Percentiles rank a stretch among this genome's conserved stretches.
Conservation (phyloP, 37 sponge, comb jelly and placozoan genomes). For the Halichondria panicea region DNA sequence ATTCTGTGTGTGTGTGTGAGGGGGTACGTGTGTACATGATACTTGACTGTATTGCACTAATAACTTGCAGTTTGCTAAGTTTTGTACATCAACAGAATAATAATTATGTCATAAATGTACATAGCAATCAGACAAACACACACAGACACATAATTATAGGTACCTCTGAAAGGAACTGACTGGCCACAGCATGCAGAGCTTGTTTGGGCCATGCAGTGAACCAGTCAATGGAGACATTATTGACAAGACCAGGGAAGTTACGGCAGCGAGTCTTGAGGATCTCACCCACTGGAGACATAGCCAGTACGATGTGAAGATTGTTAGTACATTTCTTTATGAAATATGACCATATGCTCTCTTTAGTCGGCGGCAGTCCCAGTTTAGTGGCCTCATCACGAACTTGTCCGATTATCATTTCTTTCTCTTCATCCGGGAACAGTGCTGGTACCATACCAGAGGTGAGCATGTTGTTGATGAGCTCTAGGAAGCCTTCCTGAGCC, state of each 20-base stretch:
- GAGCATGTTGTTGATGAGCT: conserved; percentile 98
- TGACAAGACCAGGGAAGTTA: conserved; percentile 99
- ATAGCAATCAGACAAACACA: background rate
- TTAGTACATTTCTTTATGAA: conserved; percentile 90
- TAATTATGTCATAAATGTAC: background rate
- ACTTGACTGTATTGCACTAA: background rate
- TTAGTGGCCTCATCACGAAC: conserved; percentile 92
- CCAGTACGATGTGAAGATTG: conserved; percentile 96
- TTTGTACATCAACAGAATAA: too few species aligned
- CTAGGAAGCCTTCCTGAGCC: conserved; percentile 98
- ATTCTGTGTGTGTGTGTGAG: conserved; percentile 53
- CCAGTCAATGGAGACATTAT: conserved; percentile 97
- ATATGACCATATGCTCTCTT: conserved; percentile 91
- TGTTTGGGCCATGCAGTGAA: conserved; percentile 99
- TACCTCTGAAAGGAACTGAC: conserved; percentile 91
- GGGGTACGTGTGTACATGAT: background rate
- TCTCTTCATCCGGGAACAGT: conserved; percentile 97
- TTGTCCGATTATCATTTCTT: conserved; percentile 86
- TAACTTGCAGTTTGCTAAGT: background rate
- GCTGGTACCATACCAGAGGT: conserved; percentile 99
- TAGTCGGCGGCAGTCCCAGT: conserved; percentile 82
- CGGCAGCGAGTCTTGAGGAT: conserved; percentile 92
- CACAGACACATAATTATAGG: background rate
- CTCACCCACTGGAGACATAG: conserved; percentile 97
- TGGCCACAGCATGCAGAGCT: conserved; percentile 96